phyloP scores from a whole-genome alignment of 1,140 invertebrate species.

The Drosophila nebulosa region DNA sequence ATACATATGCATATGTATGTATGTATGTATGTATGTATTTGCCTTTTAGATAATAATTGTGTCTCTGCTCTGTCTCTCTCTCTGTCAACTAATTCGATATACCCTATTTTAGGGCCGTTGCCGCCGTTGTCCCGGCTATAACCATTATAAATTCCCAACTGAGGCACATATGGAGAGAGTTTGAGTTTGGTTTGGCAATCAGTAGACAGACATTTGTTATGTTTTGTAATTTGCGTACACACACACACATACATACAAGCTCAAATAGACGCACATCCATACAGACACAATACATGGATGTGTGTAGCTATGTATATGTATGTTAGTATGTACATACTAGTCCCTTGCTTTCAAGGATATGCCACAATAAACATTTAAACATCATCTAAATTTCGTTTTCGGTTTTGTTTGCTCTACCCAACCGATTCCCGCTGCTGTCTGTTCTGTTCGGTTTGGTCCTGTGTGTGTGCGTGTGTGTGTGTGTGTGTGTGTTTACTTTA shows the following conservation, averaged over 20 bases:
- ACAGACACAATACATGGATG: background rate
- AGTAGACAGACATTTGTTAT: constrained; percentile 68
- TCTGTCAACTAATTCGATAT: background rate
- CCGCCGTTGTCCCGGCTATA: background rate
- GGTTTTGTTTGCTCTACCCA: constrained; percentile 30
- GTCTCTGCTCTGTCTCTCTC: background rate
- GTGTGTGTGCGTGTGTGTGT: background rate
- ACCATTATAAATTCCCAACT: constrained; percentile 69
- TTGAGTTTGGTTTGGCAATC: constrained; percentile 36
- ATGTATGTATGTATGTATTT: background rate
- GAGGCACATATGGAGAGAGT: constrained; percentile 27
- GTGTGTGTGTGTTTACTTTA: constrained; percentile 45
- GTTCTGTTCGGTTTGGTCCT: background rate
- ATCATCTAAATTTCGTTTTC: constrained; percentile 65
- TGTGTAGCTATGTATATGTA: background rate
- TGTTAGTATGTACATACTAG: background rate
- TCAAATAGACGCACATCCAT: too few species aligned
- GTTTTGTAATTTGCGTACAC: constrained; percentile 69
- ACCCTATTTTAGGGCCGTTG: background rate
- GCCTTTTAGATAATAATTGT: background rate
- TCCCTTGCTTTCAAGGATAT: constrained; percentile 21
- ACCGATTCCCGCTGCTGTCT: background rate
- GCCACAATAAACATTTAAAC: constrained; percentile 64
- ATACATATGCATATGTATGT: background rate
- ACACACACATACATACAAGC: constrained; percentile 10